A percentile compares a stretch with the other conserved stretches of the same genome.
Evolutionary conservation across 2,113 vertebrate genomes (phyloP).

Genomic region (Oriolus oriolus): DNA sequence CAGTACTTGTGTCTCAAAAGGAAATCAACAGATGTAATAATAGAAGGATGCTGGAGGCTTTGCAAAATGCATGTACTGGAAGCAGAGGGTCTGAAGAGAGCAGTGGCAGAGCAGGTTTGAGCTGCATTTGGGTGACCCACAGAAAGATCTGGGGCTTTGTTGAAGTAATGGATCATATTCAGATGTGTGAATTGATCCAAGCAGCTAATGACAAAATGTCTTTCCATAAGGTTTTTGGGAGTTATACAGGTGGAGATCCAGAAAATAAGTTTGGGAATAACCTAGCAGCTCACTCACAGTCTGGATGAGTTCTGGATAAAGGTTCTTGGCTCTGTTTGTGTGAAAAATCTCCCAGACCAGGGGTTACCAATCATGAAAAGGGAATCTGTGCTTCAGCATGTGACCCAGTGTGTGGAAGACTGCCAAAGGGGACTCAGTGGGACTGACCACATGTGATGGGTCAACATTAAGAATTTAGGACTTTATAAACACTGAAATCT

Average conservation of each 20-base stretch:
- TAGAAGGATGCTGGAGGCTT: neutral
- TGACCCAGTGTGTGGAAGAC: neutral
- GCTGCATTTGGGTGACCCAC: neutral
- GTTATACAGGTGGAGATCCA: neutral
- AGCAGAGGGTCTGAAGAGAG: neutral
- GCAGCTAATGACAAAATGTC: neutral
- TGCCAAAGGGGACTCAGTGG: neutral
- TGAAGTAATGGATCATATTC: neutral
- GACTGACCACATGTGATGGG: neutral
- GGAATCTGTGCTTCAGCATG: neutral
- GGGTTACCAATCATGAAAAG: neutral
- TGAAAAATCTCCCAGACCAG: neutral
- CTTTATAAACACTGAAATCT: neutral
- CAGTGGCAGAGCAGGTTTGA: neutral
- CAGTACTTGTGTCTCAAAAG: neutral
- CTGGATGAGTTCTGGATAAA: neutral
- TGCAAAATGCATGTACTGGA: neutral
- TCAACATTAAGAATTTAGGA: neutral
- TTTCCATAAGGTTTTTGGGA: neutral
- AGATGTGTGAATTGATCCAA: neutral
- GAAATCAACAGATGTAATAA: neutral
- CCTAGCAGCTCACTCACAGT: neutral
- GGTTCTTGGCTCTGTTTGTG: neutral
- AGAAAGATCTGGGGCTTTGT: neutral
- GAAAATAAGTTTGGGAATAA: neutral